Percentiles rank a stretch among this genome's conserved stretches.
These are phyloP conservation scores for Lycocerus yunnanus DNA, from an alignment of 2,888 invertebrate species.

Conservation along the genomic window DNA sequence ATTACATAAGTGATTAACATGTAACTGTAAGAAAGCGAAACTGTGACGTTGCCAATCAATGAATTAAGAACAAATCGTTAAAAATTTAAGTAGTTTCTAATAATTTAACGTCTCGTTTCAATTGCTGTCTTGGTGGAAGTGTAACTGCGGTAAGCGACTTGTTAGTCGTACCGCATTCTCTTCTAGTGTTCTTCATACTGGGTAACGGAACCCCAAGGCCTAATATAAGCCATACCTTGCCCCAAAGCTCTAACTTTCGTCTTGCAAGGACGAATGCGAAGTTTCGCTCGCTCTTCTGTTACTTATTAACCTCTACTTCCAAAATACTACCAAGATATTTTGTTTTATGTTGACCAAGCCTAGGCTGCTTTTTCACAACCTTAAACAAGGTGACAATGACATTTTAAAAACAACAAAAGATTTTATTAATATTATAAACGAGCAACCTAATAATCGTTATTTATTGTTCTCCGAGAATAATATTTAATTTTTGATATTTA, in stretches of 20 bases:
- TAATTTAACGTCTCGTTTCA: conserved; percentile 1
- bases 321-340: neutral
- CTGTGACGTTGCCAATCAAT: conserved; percentile 1
- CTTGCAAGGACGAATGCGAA: conserved; percentile 37
- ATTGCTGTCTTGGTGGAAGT: conserved; percentile 7
- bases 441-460: neutral
- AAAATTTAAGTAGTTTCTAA: neutral
- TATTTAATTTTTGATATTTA: neutral
- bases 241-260: conserved; percentile 39
- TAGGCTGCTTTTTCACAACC: conserved; percentile 7
- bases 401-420: conserved; percentile 10
- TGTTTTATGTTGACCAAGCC: conserved; percentile 7
- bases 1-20: conserved; percentile 3
- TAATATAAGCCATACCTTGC: conserved; percentile 36
- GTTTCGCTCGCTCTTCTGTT: conserved; percentile 34
- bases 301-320: conserved; percentile 8
- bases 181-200: conserved; percentile 22
- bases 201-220: conserved; percentile 41
- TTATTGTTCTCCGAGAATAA: neutral
- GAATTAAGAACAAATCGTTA: conserved; percentile 1
- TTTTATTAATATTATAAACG: neutral
- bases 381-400: conserved; percentile 21
- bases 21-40: conserved; percentile 2
- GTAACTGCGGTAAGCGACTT: conserved; percentile 20
- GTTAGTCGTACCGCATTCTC: conserved; percentile 28